These are phyloP conservation scores for Malurus alboscapulatus DNA, from an alignment of 2,113 vertebrate genomes.

Conservation along the genomic window DNA sequence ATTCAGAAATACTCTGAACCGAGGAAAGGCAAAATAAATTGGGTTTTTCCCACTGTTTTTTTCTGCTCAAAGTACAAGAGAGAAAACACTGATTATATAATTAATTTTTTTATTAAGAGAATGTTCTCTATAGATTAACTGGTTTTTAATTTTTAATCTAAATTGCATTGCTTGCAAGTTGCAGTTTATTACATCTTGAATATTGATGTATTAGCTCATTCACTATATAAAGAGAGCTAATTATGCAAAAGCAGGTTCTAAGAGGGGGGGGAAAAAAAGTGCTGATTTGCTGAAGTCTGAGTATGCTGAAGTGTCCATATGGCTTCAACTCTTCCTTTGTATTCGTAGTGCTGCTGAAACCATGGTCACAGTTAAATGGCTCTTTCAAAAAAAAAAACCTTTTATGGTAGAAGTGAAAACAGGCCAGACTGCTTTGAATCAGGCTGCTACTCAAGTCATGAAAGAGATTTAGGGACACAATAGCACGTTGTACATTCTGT, in stretches of 20 bases:
- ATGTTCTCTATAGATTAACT: neutral
- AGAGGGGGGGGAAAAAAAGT: neutral
- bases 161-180: neutral
- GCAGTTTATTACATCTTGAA: conserved; percentile 7
- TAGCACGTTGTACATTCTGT: conserved; percentile 74
- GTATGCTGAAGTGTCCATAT: neutral
- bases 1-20: neutral
- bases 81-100: neutral
- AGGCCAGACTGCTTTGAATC: conserved; percentile 69
- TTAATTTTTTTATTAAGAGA: neutral
- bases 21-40: neutral
- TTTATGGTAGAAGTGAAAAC: conserved; percentile 71
- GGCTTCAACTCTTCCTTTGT: conserved; percentile 67
- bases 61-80: neutral
- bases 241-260: conserved; percentile 58
- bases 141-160: conserved; percentile 15
- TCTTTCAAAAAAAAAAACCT: conserved; percentile 62
- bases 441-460: conserved; percentile 71
- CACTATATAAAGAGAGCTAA: conserved; percentile 61
- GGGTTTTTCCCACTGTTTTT: neutral
- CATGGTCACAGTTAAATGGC: conserved; percentile 78
- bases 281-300: conserved; percentile 12
- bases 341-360: conserved; percentile 53
- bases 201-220: conserved; percentile 58
- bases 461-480: conserved; percentile 83